A percentile compares a stretch with the other conserved stretches of the same genome.
phyloP scores from a whole-genome alignment of 2,797 vertebrate species.

The Octomys mimax region DNA sequence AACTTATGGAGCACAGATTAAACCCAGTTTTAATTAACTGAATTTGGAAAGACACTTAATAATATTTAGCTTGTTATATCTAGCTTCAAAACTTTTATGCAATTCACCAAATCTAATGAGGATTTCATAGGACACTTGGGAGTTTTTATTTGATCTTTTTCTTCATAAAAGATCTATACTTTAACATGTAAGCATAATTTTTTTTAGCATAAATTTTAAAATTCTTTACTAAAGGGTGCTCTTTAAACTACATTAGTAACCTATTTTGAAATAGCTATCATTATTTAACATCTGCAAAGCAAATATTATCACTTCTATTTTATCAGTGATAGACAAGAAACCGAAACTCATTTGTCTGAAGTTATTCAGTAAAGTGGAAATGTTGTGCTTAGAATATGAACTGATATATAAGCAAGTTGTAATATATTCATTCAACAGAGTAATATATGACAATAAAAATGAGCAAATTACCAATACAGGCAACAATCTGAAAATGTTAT shows the following conservation, averaged over 20 bases:
- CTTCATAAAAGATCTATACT: not conserved
- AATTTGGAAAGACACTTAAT: not conserved
- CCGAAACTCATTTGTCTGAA: not conserved
- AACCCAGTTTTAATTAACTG: not conserved
- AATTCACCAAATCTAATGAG: not conserved
- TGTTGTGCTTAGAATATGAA: not conserved
- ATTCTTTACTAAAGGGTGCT: not conserved
- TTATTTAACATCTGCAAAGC: not conserved
- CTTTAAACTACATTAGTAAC: not conserved
- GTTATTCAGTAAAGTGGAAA: not conserved
- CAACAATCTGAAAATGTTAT: not conserved
- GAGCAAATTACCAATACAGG: not conserved
- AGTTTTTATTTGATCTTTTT: constrained; percentile 5
- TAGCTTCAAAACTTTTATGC: not conserved
- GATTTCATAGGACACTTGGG: not conserved
- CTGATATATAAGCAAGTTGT: not conserved
- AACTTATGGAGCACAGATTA: not conserved
- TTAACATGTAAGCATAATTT: not conserved
- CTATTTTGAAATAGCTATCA: constrained; percentile 1
- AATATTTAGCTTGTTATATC: constrained; percentile 16
- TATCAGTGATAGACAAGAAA: not conserved
- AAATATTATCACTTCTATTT: not conserved
- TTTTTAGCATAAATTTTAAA: constrained; percentile 25
- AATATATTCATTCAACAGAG: not conserved
- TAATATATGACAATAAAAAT: not conserved